These are phyloP conservation scores for Dorcus parallelipipedus DNA, from an alignment of 2,888 invertebrate species.

Conservation along the genomic window DNA sequence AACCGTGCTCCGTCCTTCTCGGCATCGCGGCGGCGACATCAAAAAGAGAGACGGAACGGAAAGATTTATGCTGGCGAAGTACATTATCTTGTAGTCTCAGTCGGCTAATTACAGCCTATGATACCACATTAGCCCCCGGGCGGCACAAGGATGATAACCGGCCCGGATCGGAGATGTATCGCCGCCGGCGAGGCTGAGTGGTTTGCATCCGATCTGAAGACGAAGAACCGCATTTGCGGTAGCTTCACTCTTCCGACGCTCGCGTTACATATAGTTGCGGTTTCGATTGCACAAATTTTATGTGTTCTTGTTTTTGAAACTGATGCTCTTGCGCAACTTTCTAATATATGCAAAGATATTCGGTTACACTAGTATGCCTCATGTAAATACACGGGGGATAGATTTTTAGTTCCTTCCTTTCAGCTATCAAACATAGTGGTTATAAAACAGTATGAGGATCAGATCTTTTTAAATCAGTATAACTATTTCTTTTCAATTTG, in stretches of 20 bases:
- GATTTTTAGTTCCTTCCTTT: too few species aligned
- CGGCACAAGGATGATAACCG: constrained; percentile 43
- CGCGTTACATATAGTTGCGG: constrained; percentile 18
- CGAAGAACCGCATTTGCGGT: constrained; percentile 35
- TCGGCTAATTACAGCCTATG: constrained; percentile 56
- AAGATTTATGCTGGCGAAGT: constrained; percentile 54
- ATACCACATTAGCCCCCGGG: constrained; percentile 54
- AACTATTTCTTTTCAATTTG: too few species aligned
- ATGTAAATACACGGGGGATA: neutral
- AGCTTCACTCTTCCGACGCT: constrained; percentile 20
- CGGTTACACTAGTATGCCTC: neutral
- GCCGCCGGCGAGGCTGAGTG: constrained; percentile 43
- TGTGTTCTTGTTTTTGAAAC: neutral
- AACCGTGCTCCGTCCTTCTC: constrained; percentile 9
- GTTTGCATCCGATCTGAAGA: constrained; percentile 41
- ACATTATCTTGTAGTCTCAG: constrained; percentile 56
- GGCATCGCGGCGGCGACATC: constrained; percentile 25
- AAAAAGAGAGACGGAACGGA: constrained; percentile 38
- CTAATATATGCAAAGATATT: neutral
- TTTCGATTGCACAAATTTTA: neutral
- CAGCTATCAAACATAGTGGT: too few species aligned
- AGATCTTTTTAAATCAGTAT: too few species aligned
- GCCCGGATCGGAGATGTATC: constrained; percentile 42
- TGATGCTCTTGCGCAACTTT: neutral
- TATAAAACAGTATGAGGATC: too few species aligned